Base-by-base conservation (phyloP, 2,797 vertebrate genomes). In the Lithobates sylvaticus region DNA sequence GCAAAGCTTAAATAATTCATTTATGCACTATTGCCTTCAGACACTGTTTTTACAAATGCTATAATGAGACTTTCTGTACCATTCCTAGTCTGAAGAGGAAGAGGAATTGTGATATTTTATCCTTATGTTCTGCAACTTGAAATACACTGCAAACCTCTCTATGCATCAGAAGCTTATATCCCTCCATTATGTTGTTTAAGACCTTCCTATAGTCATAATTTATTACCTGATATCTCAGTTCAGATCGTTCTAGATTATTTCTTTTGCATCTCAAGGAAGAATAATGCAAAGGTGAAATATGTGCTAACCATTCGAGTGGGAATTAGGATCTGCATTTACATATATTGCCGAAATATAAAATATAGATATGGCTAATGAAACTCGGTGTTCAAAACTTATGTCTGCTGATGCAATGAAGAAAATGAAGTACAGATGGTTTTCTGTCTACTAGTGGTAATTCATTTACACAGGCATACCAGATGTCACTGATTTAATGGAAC, bases 1-100 rank as follows among this genome's bases (percentile, higher is more conserved):
- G 90, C 90, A 94, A 93, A 91, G 93, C 94, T 95, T 97, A 96
- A 97, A 97, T 97, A 97, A 97, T 97, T 97, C 95, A 97, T 95
- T 95, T 95, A 94, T 94, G 95, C 95, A 94, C 93, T 93, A 90
- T 92, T 95, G 94, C 94, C 95, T 94, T 94, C 92, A 93, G 94
- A 94, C 94, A 94, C 93, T 95, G 95, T 96, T 98, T 97, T 94
- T 94, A 93, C 95, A 96, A 97, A 96, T 85, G 92, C 93, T 90
- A 88, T 97, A 96, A 97, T 96, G 95, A 97, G 95, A 89, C 93
- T 27, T 47, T 81, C 79, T 73, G 23, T 73, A 73, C 50, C 27
- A 73, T 81, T 94, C 94, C 95, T 94, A 93, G 90, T 89, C 88
- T 90, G 89, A 47, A 72, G 88, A 91, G 69, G 83, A 91, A 88